Base-by-base conservation (phyloP, 2,113 vertebrate species). In the Corvus cornix region DNA sequence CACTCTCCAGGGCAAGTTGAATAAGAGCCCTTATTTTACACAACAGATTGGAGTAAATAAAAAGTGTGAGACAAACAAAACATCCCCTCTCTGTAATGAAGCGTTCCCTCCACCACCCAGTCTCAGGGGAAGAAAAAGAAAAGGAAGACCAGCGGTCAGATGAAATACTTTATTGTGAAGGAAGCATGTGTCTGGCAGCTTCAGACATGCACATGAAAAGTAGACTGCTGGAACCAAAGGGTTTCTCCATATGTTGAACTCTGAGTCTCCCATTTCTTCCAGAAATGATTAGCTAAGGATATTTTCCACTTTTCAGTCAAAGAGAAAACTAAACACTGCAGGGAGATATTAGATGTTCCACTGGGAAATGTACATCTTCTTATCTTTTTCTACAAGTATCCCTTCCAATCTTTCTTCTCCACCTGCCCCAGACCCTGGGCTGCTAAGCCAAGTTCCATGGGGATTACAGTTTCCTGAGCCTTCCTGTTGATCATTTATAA, bases 101-200 rank as follows among this genome's bases (percentile, higher is more conserved):
- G 46, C 33, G 0, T 86, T 95, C 82, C 46, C 51, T 91, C 55
- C 15, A 52, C 72, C 70, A 1, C 87, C 83, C 72, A 37, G 62
- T 63, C 85, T 93, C 41, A 1, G 80, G 80, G 76, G 92, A 94
- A 96, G 35, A 63, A 66, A 93, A 86, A 90, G 78, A 85, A 92
- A 97, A 96, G 90, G 93, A 96, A 94, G 88, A 95, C n/a, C 41
- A 84, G 64, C 4, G 24, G 85, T 94, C 83, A 94, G 64, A 90
- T 96, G 59, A 93, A 96, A 93, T 90, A 70, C 66, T 93, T 96
- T 49, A 78, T 44, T 93, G 84, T 87, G 90, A 96, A 89, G 86
- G 90, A 94, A 95, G 72, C 95, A 95, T 93, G 92, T 96, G 96
- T 96, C 88, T 96, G 95, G 96, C 96, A 95, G 96, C 92, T 84